Evolutionary conservation across 2,113 vertebrate species (phyloP).

Genomic region (Paradoxurus hermaphroditus): DNA sequence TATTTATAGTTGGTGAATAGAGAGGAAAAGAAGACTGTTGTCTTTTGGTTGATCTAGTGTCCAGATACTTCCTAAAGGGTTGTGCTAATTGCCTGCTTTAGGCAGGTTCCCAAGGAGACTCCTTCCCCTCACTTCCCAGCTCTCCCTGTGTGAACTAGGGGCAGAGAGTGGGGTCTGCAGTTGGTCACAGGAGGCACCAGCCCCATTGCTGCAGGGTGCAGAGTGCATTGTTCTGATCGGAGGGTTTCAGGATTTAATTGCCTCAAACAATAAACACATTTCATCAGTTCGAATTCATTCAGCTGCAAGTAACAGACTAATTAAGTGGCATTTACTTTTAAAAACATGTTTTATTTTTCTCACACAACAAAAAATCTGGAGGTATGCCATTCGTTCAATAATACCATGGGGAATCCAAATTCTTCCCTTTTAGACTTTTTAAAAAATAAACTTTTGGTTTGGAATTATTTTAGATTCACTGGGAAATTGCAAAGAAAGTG

Average conservation of each 20-base stretch:
- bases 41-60: neutral
- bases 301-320: neutral
- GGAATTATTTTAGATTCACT: neutral
- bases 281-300: constrained; percentile 29
- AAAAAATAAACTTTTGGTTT: neutral
- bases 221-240: neutral
- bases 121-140: neutral
- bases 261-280: neutral
- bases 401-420: neutral
- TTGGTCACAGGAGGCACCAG: neutral
- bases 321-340: neutral
- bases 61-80: neutral
- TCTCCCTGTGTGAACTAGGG: neutral
- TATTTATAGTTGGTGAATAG: neutral
- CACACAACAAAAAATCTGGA: neutral
- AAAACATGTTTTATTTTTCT: neutral
- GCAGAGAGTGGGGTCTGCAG: no score
- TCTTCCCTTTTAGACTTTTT: constrained; percentile 6
- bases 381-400: neutral
- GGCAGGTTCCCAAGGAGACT: neutral
- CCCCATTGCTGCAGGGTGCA: neutral
- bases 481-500: neutral
- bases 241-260: neutral
- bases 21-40: neutral
- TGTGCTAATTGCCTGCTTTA: neutral